Evolutionary conservation across 2,888 invertebrate genomes (phyloP).

Genomic region (Torymus tubicola): DNA sequence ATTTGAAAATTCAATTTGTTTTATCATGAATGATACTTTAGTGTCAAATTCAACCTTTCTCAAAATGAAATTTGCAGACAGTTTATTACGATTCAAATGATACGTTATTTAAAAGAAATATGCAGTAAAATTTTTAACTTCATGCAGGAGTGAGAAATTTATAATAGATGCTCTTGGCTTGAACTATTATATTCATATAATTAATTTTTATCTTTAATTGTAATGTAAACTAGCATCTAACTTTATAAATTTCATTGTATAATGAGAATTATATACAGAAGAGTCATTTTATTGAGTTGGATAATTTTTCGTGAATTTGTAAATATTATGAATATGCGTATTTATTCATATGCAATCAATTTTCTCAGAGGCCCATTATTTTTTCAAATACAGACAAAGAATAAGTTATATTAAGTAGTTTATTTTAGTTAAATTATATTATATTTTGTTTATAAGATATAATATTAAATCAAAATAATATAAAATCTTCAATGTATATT

Average conservation of each 20-base stretch:
- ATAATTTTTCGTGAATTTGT: no score
- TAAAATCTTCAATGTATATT: no score
- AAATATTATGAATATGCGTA: no score
- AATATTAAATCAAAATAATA: no score
- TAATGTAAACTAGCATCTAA: conserved; percentile 25
- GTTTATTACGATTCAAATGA: background rate
- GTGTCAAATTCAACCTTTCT: conserved; percentile 1
- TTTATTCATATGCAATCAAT: no score
- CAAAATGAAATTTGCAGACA: conserved; percentile 30
- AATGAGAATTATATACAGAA: conserved; percentile 35
- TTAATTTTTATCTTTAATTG: background rate
- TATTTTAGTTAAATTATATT: no score
- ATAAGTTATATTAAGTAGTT: no score
- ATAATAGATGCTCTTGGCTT: conserved; percentile 24
- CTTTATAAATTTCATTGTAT: conserved; percentile 25
- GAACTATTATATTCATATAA: background rate
- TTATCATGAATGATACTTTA: conserved; percentile 10
- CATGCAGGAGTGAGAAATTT: conserved; percentile 33
- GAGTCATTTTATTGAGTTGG: no score
- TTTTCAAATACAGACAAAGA: no score
- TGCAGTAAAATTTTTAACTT: conserved; percentile 25
- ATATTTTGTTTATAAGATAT: no score
- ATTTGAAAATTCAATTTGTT: conserved; percentile 15
- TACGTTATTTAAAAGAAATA: conserved; percentile 7
- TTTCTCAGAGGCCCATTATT: no score